Conservation (phyloP, 2,888 invertebrate genomes). For the Chironomus tentans region DNA sequence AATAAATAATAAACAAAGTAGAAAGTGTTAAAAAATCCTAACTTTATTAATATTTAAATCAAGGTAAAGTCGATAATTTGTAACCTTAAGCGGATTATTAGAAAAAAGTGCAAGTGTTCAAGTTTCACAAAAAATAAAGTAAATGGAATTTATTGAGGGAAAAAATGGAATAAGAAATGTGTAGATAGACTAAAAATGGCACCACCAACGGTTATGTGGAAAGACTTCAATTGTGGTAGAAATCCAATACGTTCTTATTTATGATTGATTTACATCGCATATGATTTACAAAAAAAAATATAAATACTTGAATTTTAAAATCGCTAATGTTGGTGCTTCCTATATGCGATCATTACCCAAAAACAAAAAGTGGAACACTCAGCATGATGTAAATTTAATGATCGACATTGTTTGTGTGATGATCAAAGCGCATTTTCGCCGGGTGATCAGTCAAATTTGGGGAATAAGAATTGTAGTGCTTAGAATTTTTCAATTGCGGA, state of each 20-base stretch:
- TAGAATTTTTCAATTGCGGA: no score
- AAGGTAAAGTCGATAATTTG: no score
- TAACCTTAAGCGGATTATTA: no score
- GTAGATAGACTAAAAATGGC: background rate
- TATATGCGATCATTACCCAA: background rate
- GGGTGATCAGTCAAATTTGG: no score
- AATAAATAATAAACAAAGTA: no score
- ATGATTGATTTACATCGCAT: background rate
- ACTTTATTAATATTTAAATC: no score
- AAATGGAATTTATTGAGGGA: no score
- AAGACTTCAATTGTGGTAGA: background rate
- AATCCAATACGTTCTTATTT: background rate
- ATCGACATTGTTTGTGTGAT: background rate
- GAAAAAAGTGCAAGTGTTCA: slow-evolving; percentile 1
- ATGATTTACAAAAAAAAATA: background rate
- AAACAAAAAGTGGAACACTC: background rate
- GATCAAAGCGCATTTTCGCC: background rate
- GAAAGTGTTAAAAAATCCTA: no score
- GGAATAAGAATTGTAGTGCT: no score
- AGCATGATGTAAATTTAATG: background rate
- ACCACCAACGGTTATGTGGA: background rate
- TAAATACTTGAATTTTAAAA: no score
- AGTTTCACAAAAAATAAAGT: background rate
- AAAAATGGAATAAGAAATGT: no score
- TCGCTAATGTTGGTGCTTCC: background rate